phyloP scores from a whole-genome alignment of 2,888 invertebrate species.

The Clanis bilineata region DNA sequence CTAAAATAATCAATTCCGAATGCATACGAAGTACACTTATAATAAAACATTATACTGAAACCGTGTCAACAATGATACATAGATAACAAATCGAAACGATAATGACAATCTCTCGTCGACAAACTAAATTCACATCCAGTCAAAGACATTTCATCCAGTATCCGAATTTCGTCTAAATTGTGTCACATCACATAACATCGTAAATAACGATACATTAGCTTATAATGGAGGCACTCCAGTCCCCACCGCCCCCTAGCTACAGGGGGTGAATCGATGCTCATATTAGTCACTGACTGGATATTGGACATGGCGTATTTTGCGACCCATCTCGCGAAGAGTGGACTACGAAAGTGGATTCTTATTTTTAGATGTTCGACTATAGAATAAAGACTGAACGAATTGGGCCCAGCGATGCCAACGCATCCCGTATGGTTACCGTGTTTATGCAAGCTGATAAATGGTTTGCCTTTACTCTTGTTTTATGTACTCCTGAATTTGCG shows the following conservation, averaged over 20 bases:
- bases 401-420: conserved; percentile 42
- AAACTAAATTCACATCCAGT: neutral
- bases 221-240: neutral
- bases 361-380: conserved; percentile 60
- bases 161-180: neutral
- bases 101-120: no score
- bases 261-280: conserved; percentile 33
- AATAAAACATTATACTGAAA: neutral
- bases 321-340: conserved; percentile 52
- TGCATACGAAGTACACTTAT: neutral
- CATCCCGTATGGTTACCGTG: conserved; percentile 16
- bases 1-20: neutral
- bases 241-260: conserved; percentile 29
- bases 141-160: no score
- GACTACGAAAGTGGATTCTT: conserved; percentile 43
- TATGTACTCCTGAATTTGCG: no score
- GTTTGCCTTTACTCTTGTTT: neutral
- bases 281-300: conserved; percentile 59
- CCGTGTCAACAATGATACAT: neutral
- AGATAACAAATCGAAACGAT: neutral
- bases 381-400: conserved; percentile 47
- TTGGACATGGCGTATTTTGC: conserved; percentile 51
- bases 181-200: neutral
- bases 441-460: neutral
- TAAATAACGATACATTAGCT: neutral